Evolutionary conservation across 2,113 vertebrate species (phyloP).

Genomic region (Hoplias malabaricus): DNA sequence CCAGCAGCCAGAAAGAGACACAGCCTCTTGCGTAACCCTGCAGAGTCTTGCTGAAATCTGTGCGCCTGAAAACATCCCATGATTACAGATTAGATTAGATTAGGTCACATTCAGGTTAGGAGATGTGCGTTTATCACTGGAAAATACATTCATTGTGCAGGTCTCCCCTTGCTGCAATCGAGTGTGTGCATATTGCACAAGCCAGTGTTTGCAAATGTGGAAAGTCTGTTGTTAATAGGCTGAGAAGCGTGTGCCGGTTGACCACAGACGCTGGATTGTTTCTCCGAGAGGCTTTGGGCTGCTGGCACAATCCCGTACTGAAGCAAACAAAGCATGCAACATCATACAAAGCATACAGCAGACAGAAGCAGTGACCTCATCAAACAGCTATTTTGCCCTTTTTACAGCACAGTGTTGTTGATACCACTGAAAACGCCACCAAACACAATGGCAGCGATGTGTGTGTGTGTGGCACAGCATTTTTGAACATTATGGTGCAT

Average conservation of each 20-base stretch:
- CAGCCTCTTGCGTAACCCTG: background rate
- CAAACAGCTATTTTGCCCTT: slow-evolving; percentile 10
- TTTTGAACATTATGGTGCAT: background rate
- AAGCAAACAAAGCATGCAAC: too few relatives aligned
- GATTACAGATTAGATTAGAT: slow-evolving; percentile 24
- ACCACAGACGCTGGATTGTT: slow-evolving; percentile 48
- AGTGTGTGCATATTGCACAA: slow-evolving; percentile 42
- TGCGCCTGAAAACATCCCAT: background rate
- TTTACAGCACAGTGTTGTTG: slow-evolving; percentile 18
- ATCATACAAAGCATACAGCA: too few relatives aligned
- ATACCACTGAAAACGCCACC: background rate
- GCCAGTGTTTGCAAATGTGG: slow-evolving; percentile 22
- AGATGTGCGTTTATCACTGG: background rate
- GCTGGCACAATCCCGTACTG: slow-evolving; percentile 37
- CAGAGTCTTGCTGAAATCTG: background rate
- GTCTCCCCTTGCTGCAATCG: slow-evolving; percentile 24
- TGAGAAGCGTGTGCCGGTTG: slow-evolving; percentile 12
- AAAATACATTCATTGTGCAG: background rate
- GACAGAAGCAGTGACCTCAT: slow-evolving; percentile 46
- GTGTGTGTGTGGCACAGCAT: background rate
- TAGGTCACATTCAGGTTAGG: background rate
- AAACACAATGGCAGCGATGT: background rate
- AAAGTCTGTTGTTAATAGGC: slow-evolving; percentile 20
- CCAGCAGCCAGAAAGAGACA: background rate
- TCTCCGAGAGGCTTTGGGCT: slow-evolving; percentile 30